phyloP scores from a whole-genome alignment of 2,797 vertebrate species.

The Myotis findleyi region DNA sequence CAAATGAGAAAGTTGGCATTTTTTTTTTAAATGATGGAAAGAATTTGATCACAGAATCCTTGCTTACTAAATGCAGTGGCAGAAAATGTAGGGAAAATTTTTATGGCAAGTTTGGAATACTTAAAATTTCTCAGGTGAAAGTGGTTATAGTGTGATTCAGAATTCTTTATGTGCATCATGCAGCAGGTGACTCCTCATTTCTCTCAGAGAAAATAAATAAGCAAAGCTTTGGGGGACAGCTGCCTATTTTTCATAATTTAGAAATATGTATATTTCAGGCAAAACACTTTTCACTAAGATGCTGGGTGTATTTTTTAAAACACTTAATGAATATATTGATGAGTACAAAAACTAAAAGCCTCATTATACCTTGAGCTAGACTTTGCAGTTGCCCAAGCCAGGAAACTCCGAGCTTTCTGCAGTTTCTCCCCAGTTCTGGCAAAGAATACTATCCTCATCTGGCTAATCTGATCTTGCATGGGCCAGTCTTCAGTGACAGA shows the following conservation, averaged over 20 bases:
- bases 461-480: background rate
- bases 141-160: background rate
- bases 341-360: background rate
- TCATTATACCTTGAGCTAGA: background rate
- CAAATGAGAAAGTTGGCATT: constrained; percentile 70
- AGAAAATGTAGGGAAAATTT: constrained; percentile 44
- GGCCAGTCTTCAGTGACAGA: background rate
- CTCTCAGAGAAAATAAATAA: constrained; percentile 43
- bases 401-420: background rate
- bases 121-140: constrained; percentile 55
- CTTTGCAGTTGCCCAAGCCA: background rate
- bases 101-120: background rate
- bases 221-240: background rate
- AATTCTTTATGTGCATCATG: background rate
- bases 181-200: background rate
- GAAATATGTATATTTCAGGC: background rate
- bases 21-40: constrained; percentile 80
- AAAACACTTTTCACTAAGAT: constrained; percentile 7
- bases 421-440: background rate
- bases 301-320: background rate
- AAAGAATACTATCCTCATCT: background rate
- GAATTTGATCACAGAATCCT: constrained; percentile 69
- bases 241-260: constrained; percentile 10
- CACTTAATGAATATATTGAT: background rate
- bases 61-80: constrained; percentile 8